These are phyloP conservation scores for Aphelinus atriplicis DNA, from an alignment of 1,140 invertebrate genomes.

Conservation along the genomic window DNA sequence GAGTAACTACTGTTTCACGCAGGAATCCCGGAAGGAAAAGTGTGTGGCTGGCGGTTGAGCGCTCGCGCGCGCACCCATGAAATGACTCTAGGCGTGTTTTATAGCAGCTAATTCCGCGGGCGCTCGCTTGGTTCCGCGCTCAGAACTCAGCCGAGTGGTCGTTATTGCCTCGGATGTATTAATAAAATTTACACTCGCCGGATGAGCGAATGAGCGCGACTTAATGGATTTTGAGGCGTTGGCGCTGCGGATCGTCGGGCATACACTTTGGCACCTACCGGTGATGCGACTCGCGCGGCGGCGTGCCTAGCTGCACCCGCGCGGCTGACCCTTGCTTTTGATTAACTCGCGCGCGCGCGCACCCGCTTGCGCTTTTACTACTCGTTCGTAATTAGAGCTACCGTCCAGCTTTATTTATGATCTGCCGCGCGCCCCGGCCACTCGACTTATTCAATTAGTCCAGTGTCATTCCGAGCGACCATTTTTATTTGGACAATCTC, in stretches of 20 bases:
- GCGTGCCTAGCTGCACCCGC: constrained; percentile 41
- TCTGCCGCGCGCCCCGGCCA: neutral
- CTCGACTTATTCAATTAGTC: constrained; percentile 28
- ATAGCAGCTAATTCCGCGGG: constrained; percentile 38
- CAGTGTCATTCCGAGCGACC: constrained; percentile 14
- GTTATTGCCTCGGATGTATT: constrained; percentile 61
- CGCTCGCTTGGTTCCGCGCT: constrained; percentile 24
- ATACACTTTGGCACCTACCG: neutral
- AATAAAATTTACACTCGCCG: constrained; percentile 62
- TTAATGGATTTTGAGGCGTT: constrained; percentile 63
- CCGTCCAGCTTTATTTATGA: constrained; percentile 6
- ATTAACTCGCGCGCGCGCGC: constrained; percentile 16
- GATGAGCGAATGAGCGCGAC: constrained; percentile 47
- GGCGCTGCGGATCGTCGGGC: constrained; percentile 37
- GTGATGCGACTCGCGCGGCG: constrained; percentile 12
- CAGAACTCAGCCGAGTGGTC: constrained; percentile 48
- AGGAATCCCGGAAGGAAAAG: constrained; percentile 49
- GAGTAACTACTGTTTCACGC: constrained; percentile 33
- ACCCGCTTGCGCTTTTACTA: neutral
- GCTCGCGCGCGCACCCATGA: constrained; percentile 19
- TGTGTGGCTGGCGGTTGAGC: neutral
- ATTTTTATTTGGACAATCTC: constrained; percentile 7
- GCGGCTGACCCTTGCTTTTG: constrained; percentile 23
- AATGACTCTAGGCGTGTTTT: constrained; percentile 34
- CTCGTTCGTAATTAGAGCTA: constrained; percentile 19